Evolutionary conservation across 2,797 vertebrate genomes (phyloP).

Genomic region (Coregonus sp.): DNA sequence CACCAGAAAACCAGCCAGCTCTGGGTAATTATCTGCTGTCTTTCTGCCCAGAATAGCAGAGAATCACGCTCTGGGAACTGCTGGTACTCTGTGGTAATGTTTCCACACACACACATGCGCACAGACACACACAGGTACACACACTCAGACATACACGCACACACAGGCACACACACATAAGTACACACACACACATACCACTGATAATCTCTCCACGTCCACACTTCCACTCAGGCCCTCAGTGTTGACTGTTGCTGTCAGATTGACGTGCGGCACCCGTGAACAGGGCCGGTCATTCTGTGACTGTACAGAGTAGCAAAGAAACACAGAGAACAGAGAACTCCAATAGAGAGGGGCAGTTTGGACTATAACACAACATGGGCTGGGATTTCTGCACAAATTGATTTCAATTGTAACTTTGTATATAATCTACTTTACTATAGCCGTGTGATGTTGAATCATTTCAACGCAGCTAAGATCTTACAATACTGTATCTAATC

Average conservation of each 20-base stretch:
- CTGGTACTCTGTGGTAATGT: not conserved
- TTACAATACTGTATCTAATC: not conserved
- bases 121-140: constrained; percentile 17
- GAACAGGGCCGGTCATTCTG: not conserved
- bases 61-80: not conserved
- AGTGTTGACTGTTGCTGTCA: constrained; percentile 11
- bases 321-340: not conserved
- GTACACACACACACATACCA: not conserved
- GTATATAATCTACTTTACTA: no score
- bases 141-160: constrained; percentile 9
- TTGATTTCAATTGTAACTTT: not conserved
- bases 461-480: not conserved
- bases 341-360: not conserved
- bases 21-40: constrained; percentile 53
- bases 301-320: not conserved
- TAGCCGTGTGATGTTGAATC: no score
- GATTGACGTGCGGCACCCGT: not conserved
- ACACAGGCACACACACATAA: constrained; percentile 2
- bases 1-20: constrained; percentile 38
- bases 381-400: not conserved
- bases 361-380: not conserved
- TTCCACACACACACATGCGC: constrained; percentile 16
- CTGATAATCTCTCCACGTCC: not conserved
- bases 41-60: constrained; percentile 19
- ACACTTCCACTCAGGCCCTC: constrained; percentile 21